These are phyloP conservation scores for Pachymerium ferrugineum DNA, from an alignment of 2,888 invertebrate genomes.

Conservation along the genomic window DNA sequence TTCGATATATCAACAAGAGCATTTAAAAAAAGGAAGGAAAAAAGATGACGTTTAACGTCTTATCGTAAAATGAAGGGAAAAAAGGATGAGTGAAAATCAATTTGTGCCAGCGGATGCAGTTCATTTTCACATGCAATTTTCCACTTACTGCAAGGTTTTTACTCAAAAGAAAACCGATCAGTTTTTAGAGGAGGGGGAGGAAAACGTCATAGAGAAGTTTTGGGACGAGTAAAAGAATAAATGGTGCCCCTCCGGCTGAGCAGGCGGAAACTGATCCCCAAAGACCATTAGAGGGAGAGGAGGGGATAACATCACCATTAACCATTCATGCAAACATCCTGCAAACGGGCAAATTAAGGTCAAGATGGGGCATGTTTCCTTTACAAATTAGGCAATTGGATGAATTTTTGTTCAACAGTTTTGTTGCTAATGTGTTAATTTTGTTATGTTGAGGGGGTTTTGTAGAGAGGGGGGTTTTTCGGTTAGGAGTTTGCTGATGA, in stretches of 20 bases:
- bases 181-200: no score
- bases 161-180: background rate
- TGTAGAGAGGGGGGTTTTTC: no score
- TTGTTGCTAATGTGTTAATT: no score
- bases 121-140: background rate
- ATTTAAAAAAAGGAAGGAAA: no score
- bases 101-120: background rate
- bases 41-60: no score
- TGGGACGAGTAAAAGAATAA: background rate
- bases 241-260: background rate
- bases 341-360: background rate
- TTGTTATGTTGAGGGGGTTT: no score
- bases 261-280: slow-evolving; percentile 14
- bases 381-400: slow-evolving; percentile 4
- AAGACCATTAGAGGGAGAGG: background rate
- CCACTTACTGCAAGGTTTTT: background rate
- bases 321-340: slow-evolving; percentile 18
- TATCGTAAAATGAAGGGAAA: no score
- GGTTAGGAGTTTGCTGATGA: no score
- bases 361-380: slow-evolving; percentile 18
- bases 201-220: no score
- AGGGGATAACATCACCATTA: slow-evolving; percentile 18
- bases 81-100: background rate
- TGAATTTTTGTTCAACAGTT: no score
- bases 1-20: no score